Conservation (phyloP, 2,113 vertebrate species). For the Erpornis zantholeuca region DNA sequence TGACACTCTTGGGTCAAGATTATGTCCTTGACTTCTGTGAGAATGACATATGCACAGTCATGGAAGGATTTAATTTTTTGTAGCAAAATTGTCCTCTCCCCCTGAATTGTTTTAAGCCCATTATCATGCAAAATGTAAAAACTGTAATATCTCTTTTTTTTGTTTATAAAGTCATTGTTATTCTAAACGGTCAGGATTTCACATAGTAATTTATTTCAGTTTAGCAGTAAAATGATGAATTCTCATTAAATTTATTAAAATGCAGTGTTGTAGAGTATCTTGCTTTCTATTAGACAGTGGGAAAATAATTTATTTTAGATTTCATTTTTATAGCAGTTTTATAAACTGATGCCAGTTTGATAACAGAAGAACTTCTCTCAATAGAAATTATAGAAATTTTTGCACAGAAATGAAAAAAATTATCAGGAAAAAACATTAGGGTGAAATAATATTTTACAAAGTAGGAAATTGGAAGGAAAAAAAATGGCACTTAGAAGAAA, state of each 20-base stretch:
- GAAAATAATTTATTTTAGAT: not conserved
- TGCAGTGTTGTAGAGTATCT: not conserved
- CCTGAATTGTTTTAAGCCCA: not conserved
- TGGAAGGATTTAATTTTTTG: not conserved
- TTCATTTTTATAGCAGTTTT: not conserved
- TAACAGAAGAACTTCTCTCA: not conserved
- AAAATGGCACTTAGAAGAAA: not conserved
- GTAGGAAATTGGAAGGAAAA: not conserved
- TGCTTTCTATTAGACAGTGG: not conserved
- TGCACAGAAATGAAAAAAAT: not conserved
- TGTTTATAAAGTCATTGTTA: not conserved
- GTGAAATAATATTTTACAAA: not conserved
- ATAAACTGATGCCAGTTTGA: not conserved
- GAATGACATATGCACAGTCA: not conserved
- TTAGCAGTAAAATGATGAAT: not conserved
- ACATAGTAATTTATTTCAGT: not conserved
- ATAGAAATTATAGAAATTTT: not conserved
- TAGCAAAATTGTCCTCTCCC: not conserved
- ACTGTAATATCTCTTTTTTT: not conserved
- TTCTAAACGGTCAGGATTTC: not conserved
- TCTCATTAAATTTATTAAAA: not conserved
- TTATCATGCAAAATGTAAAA: not conserved
- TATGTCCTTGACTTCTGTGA: constrained; percentile 13
- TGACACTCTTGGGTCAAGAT: constrained; percentile 11
- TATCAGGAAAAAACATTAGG: not conserved